Evolutionary conservation across 2,888 invertebrate species (phyloP).

Genomic region (Drosophila cracens): DNA sequence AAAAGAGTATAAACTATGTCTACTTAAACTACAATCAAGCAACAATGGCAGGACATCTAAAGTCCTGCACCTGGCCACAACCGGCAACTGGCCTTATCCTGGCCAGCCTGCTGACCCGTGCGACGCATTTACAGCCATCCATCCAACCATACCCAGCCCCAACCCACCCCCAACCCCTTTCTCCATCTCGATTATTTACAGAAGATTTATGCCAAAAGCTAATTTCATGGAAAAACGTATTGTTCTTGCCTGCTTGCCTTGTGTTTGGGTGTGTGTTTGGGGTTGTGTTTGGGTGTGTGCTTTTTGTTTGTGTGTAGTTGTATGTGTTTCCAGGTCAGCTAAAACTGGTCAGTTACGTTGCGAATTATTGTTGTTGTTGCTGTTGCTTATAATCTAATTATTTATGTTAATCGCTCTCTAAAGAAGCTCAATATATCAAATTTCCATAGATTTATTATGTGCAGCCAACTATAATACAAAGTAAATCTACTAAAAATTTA

Average conservation of each 20-base stretch:
- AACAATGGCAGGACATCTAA: conserved; percentile 25
- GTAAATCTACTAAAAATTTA: conserved; percentile 13
- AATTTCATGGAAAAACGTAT: conserved; percentile 81
- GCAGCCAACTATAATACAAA: conserved; percentile 26
- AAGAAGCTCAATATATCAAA: conserved; percentile 73
- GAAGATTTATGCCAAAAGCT: conserved; percentile 80
- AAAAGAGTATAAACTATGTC: conserved; percentile 65
- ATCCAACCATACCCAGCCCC: conserved; percentile 4
- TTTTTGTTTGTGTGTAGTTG: conserved; percentile 10
- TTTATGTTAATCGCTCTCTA: conserved; percentile 81
- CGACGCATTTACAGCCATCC: conserved; percentile 39
- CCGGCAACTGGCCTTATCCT: conserved; percentile 37
- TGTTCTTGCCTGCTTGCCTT: conserved; percentile 51
- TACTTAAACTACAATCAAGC: conserved; percentile 58
- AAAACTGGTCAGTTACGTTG: conserved; percentile 52
- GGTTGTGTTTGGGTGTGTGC: conserved; percentile 2
- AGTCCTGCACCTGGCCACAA: conserved; percentile 49
- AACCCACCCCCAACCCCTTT: background rate
- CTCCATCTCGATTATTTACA: conserved; percentile 61
- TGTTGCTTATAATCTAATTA: conserved; percentile 73
- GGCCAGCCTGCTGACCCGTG: conserved; percentile 24
- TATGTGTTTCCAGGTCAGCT: conserved; percentile 59
- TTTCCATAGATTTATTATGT: conserved; percentile 60
- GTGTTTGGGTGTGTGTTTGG: conserved; percentile 5
- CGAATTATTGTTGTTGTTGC: conserved; percentile 28